Conservation (phyloP, 1,140 invertebrate genomes). For the Laupala kohalensis region DNA sequence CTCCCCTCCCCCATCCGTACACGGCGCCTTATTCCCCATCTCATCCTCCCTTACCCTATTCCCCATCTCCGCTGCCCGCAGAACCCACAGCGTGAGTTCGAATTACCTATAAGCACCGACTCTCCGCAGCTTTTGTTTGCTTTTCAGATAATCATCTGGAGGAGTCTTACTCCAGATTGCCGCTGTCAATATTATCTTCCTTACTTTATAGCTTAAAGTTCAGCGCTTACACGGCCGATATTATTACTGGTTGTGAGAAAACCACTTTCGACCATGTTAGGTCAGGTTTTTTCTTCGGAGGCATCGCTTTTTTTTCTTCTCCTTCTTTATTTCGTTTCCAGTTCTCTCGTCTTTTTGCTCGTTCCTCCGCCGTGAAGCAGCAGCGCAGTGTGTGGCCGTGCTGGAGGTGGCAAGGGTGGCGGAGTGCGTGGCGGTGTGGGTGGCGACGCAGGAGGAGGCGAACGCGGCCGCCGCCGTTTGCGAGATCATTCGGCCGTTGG, state of each 20-base stretch:
- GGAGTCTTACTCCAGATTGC: background rate
- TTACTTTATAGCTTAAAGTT: background rate
- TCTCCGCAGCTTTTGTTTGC: background rate
- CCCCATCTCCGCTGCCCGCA: background rate
- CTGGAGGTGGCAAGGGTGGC: background rate
- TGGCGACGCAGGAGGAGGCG: background rate
- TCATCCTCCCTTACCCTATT: background rate
- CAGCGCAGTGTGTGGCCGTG: background rate
- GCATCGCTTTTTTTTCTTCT: background rate
- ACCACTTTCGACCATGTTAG: background rate
- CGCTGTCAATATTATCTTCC: background rate
- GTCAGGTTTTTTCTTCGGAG: background rate
- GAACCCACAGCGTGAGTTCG: background rate
- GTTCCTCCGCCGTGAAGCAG: background rate
- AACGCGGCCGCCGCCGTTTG: background rate
- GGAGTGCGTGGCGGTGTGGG: too few species aligned
- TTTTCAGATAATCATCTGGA: background rate
- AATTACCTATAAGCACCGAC: background rate
- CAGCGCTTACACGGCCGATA: background rate
- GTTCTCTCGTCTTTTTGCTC: background rate
- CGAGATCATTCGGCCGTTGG: background rate
- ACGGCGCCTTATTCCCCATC: background rate
- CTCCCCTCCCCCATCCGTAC: background rate
- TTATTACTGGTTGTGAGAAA: background rate
- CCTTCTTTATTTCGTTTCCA: background rate